These are phyloP conservation scores for Tetramorium simillimum DNA, from an alignment of 1,140 invertebrate genomes.

Conservation along the genomic window DNA sequence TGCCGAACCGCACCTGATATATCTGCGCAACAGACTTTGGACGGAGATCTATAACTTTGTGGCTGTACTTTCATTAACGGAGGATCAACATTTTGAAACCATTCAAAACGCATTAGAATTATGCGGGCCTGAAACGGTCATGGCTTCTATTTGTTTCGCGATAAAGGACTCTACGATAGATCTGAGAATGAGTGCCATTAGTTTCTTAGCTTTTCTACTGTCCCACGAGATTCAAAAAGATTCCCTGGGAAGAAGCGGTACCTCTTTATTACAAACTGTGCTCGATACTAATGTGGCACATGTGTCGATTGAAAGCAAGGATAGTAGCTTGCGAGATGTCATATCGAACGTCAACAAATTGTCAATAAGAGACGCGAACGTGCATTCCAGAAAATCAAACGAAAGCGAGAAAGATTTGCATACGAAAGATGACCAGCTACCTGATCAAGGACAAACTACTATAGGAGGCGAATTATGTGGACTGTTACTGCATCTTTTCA, in stretches of 20 bases:
- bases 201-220: slow-evolving; percentile 78
- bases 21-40: slow-evolving; percentile 83
- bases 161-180: slow-evolving; percentile 75
- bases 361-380: slow-evolving; percentile 65
- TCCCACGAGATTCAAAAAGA: slow-evolving; percentile 79
- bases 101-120: slow-evolving; percentile 79
- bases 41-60: slow-evolving; percentile 85
- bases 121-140: slow-evolving; percentile 76
- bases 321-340: slow-evolving; percentile 61
- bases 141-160: slow-evolving; percentile 81
- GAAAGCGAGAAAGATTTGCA: slow-evolving; percentile 20
- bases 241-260: slow-evolving; percentile 64
- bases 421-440: slow-evolving; percentile 19
- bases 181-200: slow-evolving; percentile 77
- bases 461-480: slow-evolving; percentile 84
- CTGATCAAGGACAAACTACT: slow-evolving; percentile 49
- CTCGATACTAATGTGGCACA: slow-evolving; percentile 68
- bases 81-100: slow-evolving; percentile 79
- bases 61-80: slow-evolving; percentile 78
- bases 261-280: slow-evolving; percentile 59
- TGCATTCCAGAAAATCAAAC: slow-evolving; percentile 48
- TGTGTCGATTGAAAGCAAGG: slow-evolving; percentile 24
- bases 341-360: slow-evolving; percentile 74
- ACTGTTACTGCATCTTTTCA: slow-evolving; percentile 83
- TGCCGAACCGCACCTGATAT: slow-evolving; percentile 76